Evolutionary conservation across 23 tunicate species (phyloP), one percentile per base, ranked within the genome.

Genomic region (Trididemnum nubilum): DNA sequence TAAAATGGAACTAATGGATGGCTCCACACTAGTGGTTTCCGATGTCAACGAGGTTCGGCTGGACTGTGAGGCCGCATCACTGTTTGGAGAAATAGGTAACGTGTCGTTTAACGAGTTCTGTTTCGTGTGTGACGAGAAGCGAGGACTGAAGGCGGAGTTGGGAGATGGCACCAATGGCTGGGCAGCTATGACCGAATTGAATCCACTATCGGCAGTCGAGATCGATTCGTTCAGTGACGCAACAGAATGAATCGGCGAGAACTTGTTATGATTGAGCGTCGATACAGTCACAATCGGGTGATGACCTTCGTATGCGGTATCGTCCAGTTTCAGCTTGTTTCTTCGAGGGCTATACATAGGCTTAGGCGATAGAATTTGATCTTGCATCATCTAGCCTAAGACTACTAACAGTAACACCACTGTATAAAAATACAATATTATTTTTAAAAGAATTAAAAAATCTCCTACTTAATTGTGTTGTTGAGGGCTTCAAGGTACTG

Each of bases 381-480:
- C n/a, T 51, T 78, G 0, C 0, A 64, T 80, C 34, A 64, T 65
- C n/a, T n/a, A n/a, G n/a, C n/a, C n/a, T n/a, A n/a, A n/a, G n/a
- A 71, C 32, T 30, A 32, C n/a, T n/a, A n/a, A n/a, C n/a, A n/a
- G n/a, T n/a, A n/a, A n/a, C n/a, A n/a, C n/a, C n/a, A n/a, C n/a
- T n/a, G n/a, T n/a, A n/a, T n/a, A n/a, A n/a, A n/a, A 61, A 61
- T 61, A 61, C 22, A 26, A 9, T 44, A 44, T 7, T 15, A 44
- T 44, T 7, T 44, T 44, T 7, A 36, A 63, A 1, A 76, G 2
- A n/a, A n/a, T n/a, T n/a, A n/a, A n/a, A n/a, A n/a, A n/a, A n/a
- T n/a, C n/a, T 57, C 90, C 36, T 85, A 85, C 90, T 85, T 85
- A 85, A 72, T 36, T 85, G 90, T 9, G 90, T 60, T 5, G 90